phyloP scores from a whole-genome alignment of 2,113 vertebrate genomes.

The Oryzias curvinotus region DNA sequence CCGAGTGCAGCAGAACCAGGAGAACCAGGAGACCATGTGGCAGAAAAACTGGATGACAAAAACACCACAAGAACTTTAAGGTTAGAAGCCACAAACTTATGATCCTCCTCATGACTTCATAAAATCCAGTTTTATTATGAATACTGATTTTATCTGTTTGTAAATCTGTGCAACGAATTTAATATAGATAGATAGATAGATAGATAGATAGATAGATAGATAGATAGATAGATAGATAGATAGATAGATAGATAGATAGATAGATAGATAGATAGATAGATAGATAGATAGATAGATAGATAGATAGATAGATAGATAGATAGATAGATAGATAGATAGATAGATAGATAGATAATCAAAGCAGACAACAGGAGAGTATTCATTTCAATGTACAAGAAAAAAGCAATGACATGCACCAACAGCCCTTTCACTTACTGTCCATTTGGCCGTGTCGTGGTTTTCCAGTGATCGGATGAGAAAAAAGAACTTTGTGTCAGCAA shows the following conservation, averaged over 20 bases:
- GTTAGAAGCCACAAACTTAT: too few relatives aligned
- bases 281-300: too few relatives aligned
- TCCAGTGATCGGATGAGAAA: slow-evolving; percentile 80
- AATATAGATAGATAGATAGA: too few relatives aligned
- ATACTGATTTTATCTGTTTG: not conserved
- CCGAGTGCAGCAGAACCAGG: slow-evolving; percentile 94
- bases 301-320: too few relatives aligned
- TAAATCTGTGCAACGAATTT: not conserved
- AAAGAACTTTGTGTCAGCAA: slow-evolving; percentile 88
- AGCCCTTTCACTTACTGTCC: slow-evolving; percentile 79
- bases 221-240: too few relatives aligned
- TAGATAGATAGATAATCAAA: too few relatives aligned
- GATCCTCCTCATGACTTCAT: too few relatives aligned
- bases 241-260: too few relatives aligned
- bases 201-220: too few relatives aligned
- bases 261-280: too few relatives aligned
- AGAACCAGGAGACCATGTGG: slow-evolving; percentile 96
- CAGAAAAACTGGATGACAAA: slow-evolving; percentile 82
- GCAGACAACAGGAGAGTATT: too few relatives aligned
- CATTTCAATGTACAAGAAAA: not conserved
- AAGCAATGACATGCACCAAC: not conserved
- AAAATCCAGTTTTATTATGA: not conserved
- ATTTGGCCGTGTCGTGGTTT: slow-evolving; percentile 79
- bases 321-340: too few relatives aligned
- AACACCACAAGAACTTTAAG: not conserved